A percentile compares a stretch with the other conserved stretches of the same genome.
Evolutionary conservation across 2,797 vertebrate species (phyloP).

Genomic region (Emys orbicularis): DNA sequence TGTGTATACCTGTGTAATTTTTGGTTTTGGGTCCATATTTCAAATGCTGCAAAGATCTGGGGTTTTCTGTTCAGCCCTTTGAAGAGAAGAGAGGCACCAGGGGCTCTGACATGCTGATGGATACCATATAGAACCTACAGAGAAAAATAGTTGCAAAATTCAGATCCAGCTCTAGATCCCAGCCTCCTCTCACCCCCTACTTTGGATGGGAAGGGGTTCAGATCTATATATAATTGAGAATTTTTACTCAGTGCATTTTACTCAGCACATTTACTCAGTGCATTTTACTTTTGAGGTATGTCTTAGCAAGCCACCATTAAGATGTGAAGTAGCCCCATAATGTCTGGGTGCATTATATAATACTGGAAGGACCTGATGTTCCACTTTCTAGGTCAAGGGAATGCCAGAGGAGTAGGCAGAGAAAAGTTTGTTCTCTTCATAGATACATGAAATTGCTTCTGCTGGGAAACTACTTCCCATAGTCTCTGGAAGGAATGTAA

Average conservation of each 20-base stretch:
- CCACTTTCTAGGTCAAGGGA: background rate
- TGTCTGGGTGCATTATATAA: background rate
- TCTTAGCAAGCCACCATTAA: background rate
- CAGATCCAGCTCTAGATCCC: background rate
- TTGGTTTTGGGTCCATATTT: background rate
- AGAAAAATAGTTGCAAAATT: background rate
- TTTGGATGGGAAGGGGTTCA: background rate
- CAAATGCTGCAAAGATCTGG: background rate
- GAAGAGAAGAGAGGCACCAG: background rate
- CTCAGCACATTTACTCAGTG: background rate
- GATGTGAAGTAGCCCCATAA: background rate
- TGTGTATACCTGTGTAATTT: background rate
- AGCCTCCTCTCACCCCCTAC: background rate
- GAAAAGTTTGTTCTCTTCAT: background rate
- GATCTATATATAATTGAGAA: background rate
- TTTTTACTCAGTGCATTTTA: background rate
- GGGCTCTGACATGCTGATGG: background rate
- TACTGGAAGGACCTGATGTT: background rate
- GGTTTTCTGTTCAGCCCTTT: background rate
- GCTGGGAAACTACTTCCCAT: background rate
- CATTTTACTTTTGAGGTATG: background rate
- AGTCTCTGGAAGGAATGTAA: background rate
- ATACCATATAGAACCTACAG: background rate
- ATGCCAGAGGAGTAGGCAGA: background rate
- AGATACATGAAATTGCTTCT: background rate